Base-by-base conservation (phyloP, 2,888 invertebrate genomes). In the Mythimna lalbum region DNA sequence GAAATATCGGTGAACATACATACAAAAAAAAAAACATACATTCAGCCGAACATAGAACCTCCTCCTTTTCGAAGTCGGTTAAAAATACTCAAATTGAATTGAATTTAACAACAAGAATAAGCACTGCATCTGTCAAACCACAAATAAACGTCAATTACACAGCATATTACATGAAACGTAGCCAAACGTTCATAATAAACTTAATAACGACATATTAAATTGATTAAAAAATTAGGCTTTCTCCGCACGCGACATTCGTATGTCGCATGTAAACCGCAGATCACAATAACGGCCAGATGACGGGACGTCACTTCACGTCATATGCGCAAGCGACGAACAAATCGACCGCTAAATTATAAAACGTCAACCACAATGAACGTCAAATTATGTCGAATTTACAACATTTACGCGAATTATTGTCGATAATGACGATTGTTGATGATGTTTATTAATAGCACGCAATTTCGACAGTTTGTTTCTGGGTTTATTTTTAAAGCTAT, bases 321-420 rank as follows among this genome's bases (percentile, higher is more conserved):
- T 74, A 78, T 82, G 83, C 76, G 83, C 75, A 55, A 62, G 63
- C 79, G 80, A 72, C 78, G 56, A 78, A 67, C 69, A 73, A 82
- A 84, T 80, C 88, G 80, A 94, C 94, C 93, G 83, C 93, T 92
- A 94, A 43, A 95, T 93, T 91, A 89, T 83, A 85, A 90, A 65
- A 88, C 80, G 80, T 83, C 87, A 90, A 92, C 93, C 92, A 82
- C 93, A 91, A 73, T 76, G 76, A 77, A 84, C 82, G 81, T 86
- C 85, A 85, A 90, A 87, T 86, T 90, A 83, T 81, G 80, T 84
- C 81, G 81, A 90, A 88, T 91, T 91, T 86, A 87, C 87, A 86
- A 87, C 86, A 86, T 89, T 90, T 89, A 90, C 75, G 76, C 83
- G 85, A 90, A 91, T 90, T 89, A 87, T 80, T 69, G 74, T 50